Percentiles rank a stretch among this genome's conserved stretches.
Conservation (phyloP, 1,140 invertebrate species). For the Drosophila sucinea region DNA sequence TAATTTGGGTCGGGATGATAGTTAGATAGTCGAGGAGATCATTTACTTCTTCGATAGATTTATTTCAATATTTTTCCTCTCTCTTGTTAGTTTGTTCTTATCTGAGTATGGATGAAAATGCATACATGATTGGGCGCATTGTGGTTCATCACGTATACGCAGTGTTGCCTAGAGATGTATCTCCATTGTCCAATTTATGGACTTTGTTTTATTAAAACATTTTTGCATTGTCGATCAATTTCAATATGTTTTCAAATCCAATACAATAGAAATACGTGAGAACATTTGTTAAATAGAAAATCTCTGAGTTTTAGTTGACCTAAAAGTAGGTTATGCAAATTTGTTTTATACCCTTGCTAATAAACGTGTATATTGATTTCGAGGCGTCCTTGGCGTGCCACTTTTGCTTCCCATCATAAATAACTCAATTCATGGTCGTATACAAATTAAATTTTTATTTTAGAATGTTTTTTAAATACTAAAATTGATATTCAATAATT, state of each 20-base stretch:
- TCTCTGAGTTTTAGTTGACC: slow-evolving; percentile 1
- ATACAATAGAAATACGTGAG: slow-evolving; percentile 8
- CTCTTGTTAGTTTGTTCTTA: too few species aligned
- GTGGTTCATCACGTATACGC: neutral
- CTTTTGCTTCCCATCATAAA: too few species aligned
- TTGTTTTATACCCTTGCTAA: neutral
- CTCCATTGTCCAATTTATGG: neutral
- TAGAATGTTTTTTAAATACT: too few species aligned
- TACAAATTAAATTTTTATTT: too few species aligned
- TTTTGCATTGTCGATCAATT: slow-evolving; percentile 6
- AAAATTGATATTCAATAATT: too few species aligned
- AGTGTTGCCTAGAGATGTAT: neutral
- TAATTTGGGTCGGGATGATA: too few species aligned
- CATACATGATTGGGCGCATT: neutral
- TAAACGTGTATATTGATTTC: neutral
- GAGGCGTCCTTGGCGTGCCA: too few species aligned
- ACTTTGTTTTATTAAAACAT: neutral
- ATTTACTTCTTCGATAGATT: too few species aligned
- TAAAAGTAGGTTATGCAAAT: slow-evolving; percentile 11
- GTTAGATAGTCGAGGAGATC: too few species aligned
- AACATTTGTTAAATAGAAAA: slow-evolving; percentile 2
- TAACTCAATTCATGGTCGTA: too few species aligned
- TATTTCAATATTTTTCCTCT: too few species aligned
- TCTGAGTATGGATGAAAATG: too few species aligned
- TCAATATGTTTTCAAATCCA: slow-evolving; percentile 1